Percentiles rank a stretch among this genome's conserved stretches.
Evolutionary conservation across 2,113 vertebrate species (phyloP).

Genomic region (Ptychochromis oligacanthus): DNA sequence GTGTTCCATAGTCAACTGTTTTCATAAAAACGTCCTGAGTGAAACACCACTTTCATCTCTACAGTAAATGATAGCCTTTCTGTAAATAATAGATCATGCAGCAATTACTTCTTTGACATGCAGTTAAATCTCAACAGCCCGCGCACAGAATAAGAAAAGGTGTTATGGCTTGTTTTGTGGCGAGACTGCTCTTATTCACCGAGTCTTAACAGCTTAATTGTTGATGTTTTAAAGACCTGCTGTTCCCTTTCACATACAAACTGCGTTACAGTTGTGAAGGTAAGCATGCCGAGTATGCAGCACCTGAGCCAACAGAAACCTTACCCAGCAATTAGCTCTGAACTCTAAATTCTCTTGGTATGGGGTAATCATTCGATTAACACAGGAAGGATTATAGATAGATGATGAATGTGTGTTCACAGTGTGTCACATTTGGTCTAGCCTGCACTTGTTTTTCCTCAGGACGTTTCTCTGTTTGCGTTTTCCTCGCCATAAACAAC

Average conservation of each 20-base stretch:
- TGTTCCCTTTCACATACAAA: constrained; percentile 57
- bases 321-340: constrained; percentile 75
- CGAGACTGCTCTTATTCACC: constrained; percentile 39
- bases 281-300: constrained; percentile 70
- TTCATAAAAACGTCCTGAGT: constrained; percentile 7
- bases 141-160: constrained; percentile 33
- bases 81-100: constrained; percentile 49
- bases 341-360: constrained; percentile 72
- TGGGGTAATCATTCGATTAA: constrained; percentile 79
- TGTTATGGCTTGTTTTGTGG: constrained; percentile 66
- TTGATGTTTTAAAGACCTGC: constrained; percentile 66
- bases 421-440: constrained; percentile 60
- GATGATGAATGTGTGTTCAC: constrained; percentile 74
- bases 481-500: constrained; percentile 57
- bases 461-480: constrained; percentile 51
- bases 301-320: constrained; percentile 77
- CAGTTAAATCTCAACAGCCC: constrained; percentile 48
- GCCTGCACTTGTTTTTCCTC: constrained; percentile 71
- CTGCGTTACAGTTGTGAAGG: constrained; percentile 54
- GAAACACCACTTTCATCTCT: constrained; percentile 41
- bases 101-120: constrained; percentile 54
- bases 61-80: constrained; percentile 35
- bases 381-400: constrained; percentile 69
- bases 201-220: constrained; percentile 66
- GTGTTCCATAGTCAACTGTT: constrained; percentile 15